These are phyloP conservation scores for Eumeta japonica DNA, from an alignment of 1,140 invertebrate genomes.

Conservation along the genomic window DNA sequence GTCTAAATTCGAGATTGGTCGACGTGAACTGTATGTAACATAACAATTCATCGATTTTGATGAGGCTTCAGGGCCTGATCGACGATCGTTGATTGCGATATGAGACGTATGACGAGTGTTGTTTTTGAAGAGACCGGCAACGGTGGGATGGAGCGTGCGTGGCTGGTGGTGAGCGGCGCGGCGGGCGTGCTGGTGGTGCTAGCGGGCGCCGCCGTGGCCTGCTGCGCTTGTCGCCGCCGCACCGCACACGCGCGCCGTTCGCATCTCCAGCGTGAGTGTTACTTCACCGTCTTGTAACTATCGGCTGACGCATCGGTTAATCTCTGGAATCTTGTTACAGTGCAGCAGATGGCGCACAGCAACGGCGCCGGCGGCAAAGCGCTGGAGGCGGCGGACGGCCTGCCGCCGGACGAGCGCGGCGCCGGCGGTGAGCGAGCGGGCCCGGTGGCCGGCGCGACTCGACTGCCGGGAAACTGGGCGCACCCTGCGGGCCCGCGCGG, in stretches of 20 bases:
- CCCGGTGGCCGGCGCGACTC: slow-evolving; percentile 59
- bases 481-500: slow-evolving; percentile 86
- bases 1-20: too few species aligned
- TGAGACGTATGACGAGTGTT: background rate
- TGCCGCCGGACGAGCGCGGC: slow-evolving; percentile 40
- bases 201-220: slow-evolving; percentile 64
- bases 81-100: background rate
- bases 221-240: slow-evolving; percentile 73
- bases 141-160: slow-evolving; percentile 71
- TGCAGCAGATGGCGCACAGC: slow-evolving; percentile 80
- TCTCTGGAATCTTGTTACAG: slow-evolving; percentile 61
- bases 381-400: slow-evolving; percentile 42
- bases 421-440: slow-evolving; percentile 26
- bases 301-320: slow-evolving; percentile 33
- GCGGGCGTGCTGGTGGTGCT: slow-evolving; percentile 66
- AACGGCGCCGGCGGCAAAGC: slow-evolving; percentile 66
- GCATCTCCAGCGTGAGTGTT: slow-evolving; percentile 49
- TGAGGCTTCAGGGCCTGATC: background rate
- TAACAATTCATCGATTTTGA: background rate
- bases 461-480: slow-evolving; percentile 87
- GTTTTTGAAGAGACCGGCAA: slow-evolving; percentile 65
- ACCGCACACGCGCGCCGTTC: slow-evolving; percentile 53
- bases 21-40: too few species aligned
- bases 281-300: slow-evolving; percentile 14
- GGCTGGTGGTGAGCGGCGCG: slow-evolving; percentile 72